phyloP scores from a whole-genome alignment of 2,797 vertebrate species.

The Chelonia mydas region DNA sequence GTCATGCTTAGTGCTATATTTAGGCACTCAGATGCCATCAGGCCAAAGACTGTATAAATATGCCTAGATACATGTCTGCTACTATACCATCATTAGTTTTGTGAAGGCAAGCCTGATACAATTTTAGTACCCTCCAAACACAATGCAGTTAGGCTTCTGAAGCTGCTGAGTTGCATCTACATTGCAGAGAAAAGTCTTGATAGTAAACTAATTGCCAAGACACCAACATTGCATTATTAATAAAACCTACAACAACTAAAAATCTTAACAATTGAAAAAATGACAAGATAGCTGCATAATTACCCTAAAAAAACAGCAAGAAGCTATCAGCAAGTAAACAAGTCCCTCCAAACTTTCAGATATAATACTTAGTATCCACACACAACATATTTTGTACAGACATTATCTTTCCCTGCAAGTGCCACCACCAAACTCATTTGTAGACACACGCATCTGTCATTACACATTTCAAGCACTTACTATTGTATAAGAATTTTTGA shows the following conservation, averaged over 20 bases:
- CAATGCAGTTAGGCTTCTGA: not conserved
- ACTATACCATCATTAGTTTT: not conserved
- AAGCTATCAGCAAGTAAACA: accelerated
- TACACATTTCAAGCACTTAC: not conserved
- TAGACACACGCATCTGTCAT: not conserved
- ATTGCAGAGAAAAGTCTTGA: not conserved
- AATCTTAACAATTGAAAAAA: not conserved
- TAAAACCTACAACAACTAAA: not conserved
- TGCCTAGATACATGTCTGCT: not conserved
- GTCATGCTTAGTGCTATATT: not conserved
- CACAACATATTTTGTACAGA: accelerated
- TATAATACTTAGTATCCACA: not conserved
- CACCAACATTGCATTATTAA: not conserved
- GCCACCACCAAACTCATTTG: not conserved
- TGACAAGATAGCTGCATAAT: not conserved
- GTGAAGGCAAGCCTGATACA: not conserved
- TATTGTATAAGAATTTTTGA: no score
- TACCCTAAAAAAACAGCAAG: not conserved
- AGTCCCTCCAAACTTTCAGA: not conserved
- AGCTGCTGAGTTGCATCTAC: not conserved
- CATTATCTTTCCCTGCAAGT: not conserved
- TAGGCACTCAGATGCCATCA: not conserved
- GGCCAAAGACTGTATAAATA: not conserved
- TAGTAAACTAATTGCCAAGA: not conserved
- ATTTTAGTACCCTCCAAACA: not conserved